These are phyloP conservation scores for Philonicus albiceps DNA, from an alignment of 2,888 invertebrate genomes.

Conservation along the genomic window DNA sequence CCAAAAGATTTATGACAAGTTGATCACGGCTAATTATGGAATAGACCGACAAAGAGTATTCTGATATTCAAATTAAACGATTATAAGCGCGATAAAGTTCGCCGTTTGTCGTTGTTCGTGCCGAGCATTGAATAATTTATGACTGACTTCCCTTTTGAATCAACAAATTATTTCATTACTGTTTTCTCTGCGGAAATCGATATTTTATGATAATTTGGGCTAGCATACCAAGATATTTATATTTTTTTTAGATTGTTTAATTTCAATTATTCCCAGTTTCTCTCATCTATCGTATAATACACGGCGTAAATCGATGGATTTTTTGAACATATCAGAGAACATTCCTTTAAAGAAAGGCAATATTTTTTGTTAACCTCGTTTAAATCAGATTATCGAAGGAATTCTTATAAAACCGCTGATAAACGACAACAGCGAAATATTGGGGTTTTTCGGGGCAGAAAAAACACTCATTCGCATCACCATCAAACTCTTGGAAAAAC, in stretches of 20 bases:
- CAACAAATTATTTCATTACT: conserved; percentile 18
- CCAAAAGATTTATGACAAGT: conserved; percentile 1
- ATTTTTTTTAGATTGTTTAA: background rate
- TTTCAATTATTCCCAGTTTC: background rate
- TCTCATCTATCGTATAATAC: background rate
- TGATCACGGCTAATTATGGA: conserved; percentile 21
- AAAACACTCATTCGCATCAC: background rate
- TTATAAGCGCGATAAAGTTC: conserved; percentile 24
- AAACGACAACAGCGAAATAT: background rate
- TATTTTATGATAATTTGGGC: conserved; percentile 16
- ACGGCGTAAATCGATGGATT: background rate
- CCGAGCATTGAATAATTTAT: conserved; percentile 17
- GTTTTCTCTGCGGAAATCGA: conserved; percentile 20
- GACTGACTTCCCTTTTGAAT: conserved; percentile 15
- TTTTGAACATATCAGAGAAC: background rate
- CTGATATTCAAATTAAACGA: conserved; percentile 27
- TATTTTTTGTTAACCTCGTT: background rate
- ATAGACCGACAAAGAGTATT: conserved; percentile 1
- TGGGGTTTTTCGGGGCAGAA: background rate
- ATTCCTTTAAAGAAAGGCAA: background rate
- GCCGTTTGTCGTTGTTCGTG: conserved; percentile 1
- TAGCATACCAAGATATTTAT: background rate
- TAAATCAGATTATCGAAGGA: background rate
- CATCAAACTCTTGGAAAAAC: background rate
- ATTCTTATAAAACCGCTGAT: background rate